Evolutionary conservation across 92 coral and sea anemone genomes (phyloP).

Genomic region (Palythoa caribaeorum): DNA sequence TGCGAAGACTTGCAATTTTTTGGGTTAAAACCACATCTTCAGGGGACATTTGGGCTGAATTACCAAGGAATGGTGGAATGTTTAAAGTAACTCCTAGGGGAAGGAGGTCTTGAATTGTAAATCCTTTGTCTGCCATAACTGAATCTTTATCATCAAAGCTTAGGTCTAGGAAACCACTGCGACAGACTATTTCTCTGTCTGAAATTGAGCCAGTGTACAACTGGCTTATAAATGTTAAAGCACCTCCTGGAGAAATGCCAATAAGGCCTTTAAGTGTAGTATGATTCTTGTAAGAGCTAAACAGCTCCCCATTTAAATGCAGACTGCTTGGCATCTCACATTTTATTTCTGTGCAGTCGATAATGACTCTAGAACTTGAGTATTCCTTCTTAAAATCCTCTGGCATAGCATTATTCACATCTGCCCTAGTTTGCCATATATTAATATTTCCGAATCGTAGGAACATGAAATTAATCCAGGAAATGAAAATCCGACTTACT

Average conservation of each 20-base stretch:
- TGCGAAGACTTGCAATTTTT: neutral
- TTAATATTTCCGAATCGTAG: neutral
- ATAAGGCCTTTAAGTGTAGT: neutral
- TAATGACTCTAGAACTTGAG: slow-evolving; percentile 1
- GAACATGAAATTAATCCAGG: slow-evolving; percentile 4
- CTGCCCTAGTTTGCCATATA: too few species aligned
- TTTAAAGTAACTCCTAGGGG: slow-evolving; percentile 5
- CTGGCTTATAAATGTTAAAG: slow-evolving; percentile 22
- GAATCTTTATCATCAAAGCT: slow-evolving; percentile 15
- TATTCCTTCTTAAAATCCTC: too few species aligned
- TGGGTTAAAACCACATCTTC: slow-evolving; percentile 22
- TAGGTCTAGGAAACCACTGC: slow-evolving; percentile 19
- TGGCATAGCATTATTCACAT: too few species aligned
- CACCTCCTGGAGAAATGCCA: slow-evolving; percentile 30
- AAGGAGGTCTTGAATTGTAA: slow-evolving; percentile 6
- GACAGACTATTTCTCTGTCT: slow-evolving; percentile 11
- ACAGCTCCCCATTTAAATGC: slow-evolving; percentile 1
- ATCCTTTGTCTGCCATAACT: slow-evolving; percentile 24
- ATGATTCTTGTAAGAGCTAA: slow-evolving; percentile 13
- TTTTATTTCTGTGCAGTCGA: slow-evolving; percentile 4
- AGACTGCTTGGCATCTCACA: slow-evolving; percentile 6
- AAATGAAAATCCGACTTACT: neutral
- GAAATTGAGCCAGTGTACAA: slow-evolving; percentile 21
- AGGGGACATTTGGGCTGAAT: slow-evolving; percentile 7
- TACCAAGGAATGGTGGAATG: slow-evolving; percentile 12